These are phyloP conservation scores for Anoplius nigerrimus DNA, from an alignment of 2,888 invertebrate species.

Conservation along the genomic window DNA sequence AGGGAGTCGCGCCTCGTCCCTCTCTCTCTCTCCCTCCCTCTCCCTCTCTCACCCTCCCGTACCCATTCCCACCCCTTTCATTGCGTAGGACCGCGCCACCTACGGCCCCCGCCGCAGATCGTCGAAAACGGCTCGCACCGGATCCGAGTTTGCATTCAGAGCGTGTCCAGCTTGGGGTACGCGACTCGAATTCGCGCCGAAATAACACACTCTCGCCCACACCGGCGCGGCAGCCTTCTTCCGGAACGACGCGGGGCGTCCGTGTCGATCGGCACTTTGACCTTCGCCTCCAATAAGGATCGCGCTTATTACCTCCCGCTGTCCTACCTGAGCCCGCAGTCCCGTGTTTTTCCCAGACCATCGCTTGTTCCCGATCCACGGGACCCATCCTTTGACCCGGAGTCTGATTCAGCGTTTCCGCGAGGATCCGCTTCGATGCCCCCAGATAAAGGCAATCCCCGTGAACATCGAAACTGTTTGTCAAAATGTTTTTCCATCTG, in stretches of 20 bases:
- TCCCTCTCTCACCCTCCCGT: background rate
- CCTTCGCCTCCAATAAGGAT: slow-evolving; percentile 28
- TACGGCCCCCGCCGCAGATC: slow-evolving; percentile 22
- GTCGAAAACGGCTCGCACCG: slow-evolving; percentile 39
- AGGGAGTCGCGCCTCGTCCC: slow-evolving; percentile 33
- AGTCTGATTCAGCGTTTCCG: background rate
- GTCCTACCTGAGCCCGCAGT: background rate
- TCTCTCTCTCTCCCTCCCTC: background rate
- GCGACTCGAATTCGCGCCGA: slow-evolving; percentile 62
- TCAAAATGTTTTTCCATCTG: no score
- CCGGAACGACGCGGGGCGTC: slow-evolving; percentile 28
- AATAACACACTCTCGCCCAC: slow-evolving; percentile 30
- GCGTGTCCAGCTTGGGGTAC: slow-evolving; percentile 56
- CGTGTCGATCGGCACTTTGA: slow-evolving; percentile 17
- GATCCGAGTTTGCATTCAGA: slow-evolving; percentile 58
- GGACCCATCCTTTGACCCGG: background rate
- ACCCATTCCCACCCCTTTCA: slow-evolving; percentile 16
- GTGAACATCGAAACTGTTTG: no score
- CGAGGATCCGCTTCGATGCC: no score
- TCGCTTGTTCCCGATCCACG: background rate
- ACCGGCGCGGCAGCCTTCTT: slow-evolving; percentile 15
- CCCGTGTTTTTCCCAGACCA: background rate
- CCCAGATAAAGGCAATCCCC: no score
- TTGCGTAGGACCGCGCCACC: slow-evolving; percentile 20
- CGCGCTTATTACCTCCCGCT: slow-evolving; percentile 3